These are phyloP conservation scores for Zosterops lateralis DNA, from an alignment of 2,113 vertebrate genomes.

Conservation along the genomic window DNA sequence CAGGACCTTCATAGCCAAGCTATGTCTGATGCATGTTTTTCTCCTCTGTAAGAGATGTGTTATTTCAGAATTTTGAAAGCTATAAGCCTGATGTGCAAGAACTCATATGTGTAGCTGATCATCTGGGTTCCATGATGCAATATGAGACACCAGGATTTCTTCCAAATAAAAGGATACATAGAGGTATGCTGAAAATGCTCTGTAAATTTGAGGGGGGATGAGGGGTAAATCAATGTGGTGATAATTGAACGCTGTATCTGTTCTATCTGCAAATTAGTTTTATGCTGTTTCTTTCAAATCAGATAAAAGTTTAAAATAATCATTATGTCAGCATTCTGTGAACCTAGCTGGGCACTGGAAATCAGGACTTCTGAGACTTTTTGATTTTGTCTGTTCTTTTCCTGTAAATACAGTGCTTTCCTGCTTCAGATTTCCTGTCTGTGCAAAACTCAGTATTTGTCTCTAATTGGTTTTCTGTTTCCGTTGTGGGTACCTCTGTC, in stretches of 20 bases:
- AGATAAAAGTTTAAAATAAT: not conserved
- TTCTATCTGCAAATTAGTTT: not conserved
- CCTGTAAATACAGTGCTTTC: not conserved
- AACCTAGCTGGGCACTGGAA: not conserved
- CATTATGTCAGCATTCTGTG: not conserved
- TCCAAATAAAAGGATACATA: slow-evolving; percentile 92
- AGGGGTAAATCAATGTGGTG: not conserved
- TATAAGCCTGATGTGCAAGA: slow-evolving; percentile 90
- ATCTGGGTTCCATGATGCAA: slow-evolving; percentile 92
- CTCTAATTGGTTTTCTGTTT: not conserved
- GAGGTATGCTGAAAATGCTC: slow-evolving; percentile 79
- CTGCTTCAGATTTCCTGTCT: not conserved
- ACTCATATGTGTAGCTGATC: slow-evolving; percentile 91
- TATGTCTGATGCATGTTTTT: slow-evolving; percentile 13
- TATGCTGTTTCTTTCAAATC: not conserved
- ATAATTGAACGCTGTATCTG: not conserved
- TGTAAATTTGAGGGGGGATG: not conserved
- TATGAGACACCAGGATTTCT: slow-evolving; percentile 96
- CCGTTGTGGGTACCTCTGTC: not conserved
- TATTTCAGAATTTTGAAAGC: slow-evolving; percentile 92
- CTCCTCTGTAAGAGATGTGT: slow-evolving; percentile 84
- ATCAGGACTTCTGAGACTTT: not conserved
- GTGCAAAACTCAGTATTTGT: not conserved
- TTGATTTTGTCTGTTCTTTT: not conserved
- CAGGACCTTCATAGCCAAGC: not conserved